Evolutionary conservation across 2,888 invertebrate genomes (phyloP).

Genomic region (Eledona agricola): DNA sequence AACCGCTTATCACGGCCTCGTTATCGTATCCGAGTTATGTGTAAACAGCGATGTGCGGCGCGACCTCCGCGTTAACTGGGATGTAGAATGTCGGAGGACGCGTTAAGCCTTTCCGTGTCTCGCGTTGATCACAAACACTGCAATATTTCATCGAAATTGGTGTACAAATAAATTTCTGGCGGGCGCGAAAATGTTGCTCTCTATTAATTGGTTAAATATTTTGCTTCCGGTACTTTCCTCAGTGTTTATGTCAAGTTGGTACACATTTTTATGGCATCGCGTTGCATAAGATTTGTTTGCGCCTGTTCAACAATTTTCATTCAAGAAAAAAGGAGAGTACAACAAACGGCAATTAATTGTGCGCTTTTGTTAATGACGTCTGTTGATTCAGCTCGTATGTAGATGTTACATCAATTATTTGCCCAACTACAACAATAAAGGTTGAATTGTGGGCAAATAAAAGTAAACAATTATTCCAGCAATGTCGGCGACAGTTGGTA

Average conservation of each 20-base stretch:
- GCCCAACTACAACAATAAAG: conserved; percentile 11
- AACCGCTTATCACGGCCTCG: conserved; percentile 40
- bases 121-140: conserved; percentile 14
- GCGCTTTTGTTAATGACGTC: background rate
- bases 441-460: conserved; percentile 21
- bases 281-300: conserved; percentile 1
- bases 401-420: conserved; percentile 3
- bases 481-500: conserved; percentile 22
- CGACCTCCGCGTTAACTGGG: conserved; percentile 20
- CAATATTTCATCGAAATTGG: conserved; percentile 14
- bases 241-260: conserved; percentile 4
- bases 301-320: conserved; percentile 2
- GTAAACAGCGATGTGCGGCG: conserved; percentile 33
- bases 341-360: too few species aligned
- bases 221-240: conserved; percentile 16
- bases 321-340: too few species aligned
- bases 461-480: conserved; percentile 16
- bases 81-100: conserved; percentile 21
- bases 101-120: conserved; percentile 13
- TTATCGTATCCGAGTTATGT: conserved; percentile 40
- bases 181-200: conserved; percentile 6
- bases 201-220: conserved; percentile 12
- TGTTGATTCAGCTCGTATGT: background rate
- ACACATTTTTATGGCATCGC: conserved; percentile 8
- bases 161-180: conserved; percentile 12